Evolutionary conservation across 2,797 vertebrate genomes (phyloP), one percentile per base, ranked within the genome.

Genomic region (Poeciliopsis presidionis): DNA sequence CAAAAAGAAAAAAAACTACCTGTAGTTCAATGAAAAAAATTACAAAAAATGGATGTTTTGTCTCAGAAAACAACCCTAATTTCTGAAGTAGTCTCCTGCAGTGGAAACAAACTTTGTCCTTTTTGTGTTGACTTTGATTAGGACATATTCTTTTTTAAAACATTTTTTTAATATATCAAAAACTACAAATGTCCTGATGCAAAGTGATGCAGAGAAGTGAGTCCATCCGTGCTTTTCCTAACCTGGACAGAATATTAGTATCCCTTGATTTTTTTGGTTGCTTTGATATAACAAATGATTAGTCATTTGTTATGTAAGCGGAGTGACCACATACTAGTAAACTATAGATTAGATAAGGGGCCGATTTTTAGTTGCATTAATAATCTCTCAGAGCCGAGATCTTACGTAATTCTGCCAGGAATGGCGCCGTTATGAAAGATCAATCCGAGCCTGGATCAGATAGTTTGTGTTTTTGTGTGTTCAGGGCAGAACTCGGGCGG

Each of bases 281-380:
- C 63, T 67, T 70, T 70, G 36, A 74, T 41, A 74, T 55, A 74
- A 74, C 72, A 74, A 51, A 8, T 73, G 51, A 73, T 39, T 51
- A 73, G 30, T 73, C 72, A 73, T 49, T 20, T 55, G 49, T 55
- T 73, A 73, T 73, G 22, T 28, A 45, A 70, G 41, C 12, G 13
- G 22, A n/a, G 43, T 70, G 39, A 70, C 67, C 67, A 45, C 67
- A 45, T n/a, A n/a, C 41, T 25, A 45, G 67, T n/a, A 43, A 39
- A 70, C 39, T 45, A 70, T 70, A 70, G 39, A 28, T 70, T 45
- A 70, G 41, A 70, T 70, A 70, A 70, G 67, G 28, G 41, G 41
- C 41, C 13, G 39, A 70, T 70, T 45, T 45, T 70, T 70, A 14
- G 22, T 70, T 45, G 39, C 67, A 70, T 45, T 70, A 70, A 43